These are phyloP conservation scores for Digitonthophagus gazella DNA, from an alignment of 2,888 invertebrate genomes.

Conservation along the genomic window DNA sequence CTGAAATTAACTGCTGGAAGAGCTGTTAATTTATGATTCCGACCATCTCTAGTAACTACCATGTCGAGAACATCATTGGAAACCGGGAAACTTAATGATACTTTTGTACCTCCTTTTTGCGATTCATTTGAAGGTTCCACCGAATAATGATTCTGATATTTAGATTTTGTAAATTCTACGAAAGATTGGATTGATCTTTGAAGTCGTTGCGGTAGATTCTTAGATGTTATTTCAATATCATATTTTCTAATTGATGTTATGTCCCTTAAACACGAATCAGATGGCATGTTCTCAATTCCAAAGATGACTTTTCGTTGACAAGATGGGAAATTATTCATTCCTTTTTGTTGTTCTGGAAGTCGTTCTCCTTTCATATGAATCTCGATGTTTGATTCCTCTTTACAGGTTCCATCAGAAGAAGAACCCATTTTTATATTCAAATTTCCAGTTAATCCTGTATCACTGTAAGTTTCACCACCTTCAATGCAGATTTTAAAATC, in stretches of 20 bases:
- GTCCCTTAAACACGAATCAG: slow-evolving; percentile 37
- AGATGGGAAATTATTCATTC: slow-evolving; percentile 34
- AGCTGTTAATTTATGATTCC: slow-evolving; percentile 36
- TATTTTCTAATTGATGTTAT: slow-evolving; percentile 46
- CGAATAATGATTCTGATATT: slow-evolving; percentile 20
- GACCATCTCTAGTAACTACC: slow-evolving; percentile 38
- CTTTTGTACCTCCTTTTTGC: slow-evolving; percentile 35
- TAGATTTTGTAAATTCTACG: slow-evolving; percentile 30
- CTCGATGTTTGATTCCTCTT: slow-evolving; percentile 41
- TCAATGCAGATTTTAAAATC: slow-evolving; percentile 48
- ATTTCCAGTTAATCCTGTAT: slow-evolving; percentile 40
- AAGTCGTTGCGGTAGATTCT: slow-evolving; percentile 39
- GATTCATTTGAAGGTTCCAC: slow-evolving; percentile 24
- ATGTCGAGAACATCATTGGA: slow-evolving; percentile 37
- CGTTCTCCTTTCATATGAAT: slow-evolving; percentile 42
- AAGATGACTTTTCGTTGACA: slow-evolving; percentile 37
- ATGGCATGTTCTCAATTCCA: slow-evolving; percentile 32
- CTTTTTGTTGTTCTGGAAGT: slow-evolving; percentile 44
- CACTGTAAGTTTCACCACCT: slow-evolving; percentile 40
- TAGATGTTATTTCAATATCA: slow-evolving; percentile 39
- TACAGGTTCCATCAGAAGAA: slow-evolving; percentile 42
- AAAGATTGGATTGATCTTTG: slow-evolving; percentile 25
- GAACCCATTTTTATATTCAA: slow-evolving; percentile 42
- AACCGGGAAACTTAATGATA: slow-evolving; percentile 30
- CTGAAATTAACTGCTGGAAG: slow-evolving; percentile 31